Evolutionary conservation across 2,888 invertebrate genomes (phyloP), one percentile per base, ranked within the genome.

Genomic region (Charanyca ferruginea): DNA sequence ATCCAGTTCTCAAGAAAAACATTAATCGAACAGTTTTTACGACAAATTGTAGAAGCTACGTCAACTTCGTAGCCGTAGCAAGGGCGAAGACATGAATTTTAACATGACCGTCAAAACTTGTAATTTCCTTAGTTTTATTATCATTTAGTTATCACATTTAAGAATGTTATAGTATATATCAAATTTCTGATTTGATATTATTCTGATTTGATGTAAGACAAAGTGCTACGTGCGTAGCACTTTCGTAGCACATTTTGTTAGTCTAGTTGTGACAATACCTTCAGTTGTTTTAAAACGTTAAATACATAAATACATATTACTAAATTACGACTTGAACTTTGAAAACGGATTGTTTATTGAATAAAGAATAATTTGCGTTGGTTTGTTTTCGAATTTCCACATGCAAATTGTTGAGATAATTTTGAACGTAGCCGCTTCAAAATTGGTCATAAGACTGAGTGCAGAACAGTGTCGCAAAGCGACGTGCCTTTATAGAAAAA

Each of bases 401-500:
- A 35, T 25, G 18, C 3, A 51, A 53, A 75, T 58, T 51, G 5
- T 25, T 18, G 9, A 45, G 25, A 54, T 55, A 63, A 70, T 58
- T 47, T 53, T 7, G 5, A 44, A 32, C 7, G 23, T 32, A 47
- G 23, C 47, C 9, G 8, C 22, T 74, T 44, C 32, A 76, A 59
- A 69, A 42, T 16, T 48, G 3, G 42, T 58, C 32, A 44, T 52
- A 64, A 62, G 18, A 55, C 48, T 44, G 48, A 77, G 42, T 68
- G 49, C 49, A 65, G 59, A 51, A 72, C 47, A 54, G 45, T 63
- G 81, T 74, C 65, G 65, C 81, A 81, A 42, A 70, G 72, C 69
- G 54, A 45, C 41, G 32, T 52, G 51, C 62, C 20, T 67, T 61
- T 48, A 51, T 38, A 41, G n/a, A 47, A 55, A 57, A 63, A 71